Percentiles rank a stretch among this genome's conserved stretches.
phyloP scores from a whole-genome alignment of 2,113 vertebrate genomes.

The Atrichornis clamosus region DNA sequence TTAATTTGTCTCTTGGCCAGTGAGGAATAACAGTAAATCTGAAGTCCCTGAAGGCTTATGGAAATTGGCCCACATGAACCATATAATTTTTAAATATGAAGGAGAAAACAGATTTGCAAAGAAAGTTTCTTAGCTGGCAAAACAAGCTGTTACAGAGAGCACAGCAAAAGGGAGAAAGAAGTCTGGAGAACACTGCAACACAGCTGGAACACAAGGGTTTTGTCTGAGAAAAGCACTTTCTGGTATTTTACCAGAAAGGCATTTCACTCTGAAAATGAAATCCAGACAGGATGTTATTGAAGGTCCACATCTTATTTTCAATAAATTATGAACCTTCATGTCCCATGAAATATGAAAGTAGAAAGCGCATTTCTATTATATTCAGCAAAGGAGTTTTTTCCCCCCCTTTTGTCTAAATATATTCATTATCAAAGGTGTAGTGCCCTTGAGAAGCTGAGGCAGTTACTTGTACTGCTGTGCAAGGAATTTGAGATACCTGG shows the following conservation, averaged over 20 bases:
- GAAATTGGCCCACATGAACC: neutral
- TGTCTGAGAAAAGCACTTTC: conserved; percentile 4
- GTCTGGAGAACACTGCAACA: neutral
- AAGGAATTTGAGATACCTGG: conserved; percentile 54
- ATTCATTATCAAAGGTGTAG: conserved; percentile 64
- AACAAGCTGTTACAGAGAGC: neutral
- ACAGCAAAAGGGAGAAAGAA: neutral
- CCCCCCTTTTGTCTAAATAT: conserved; percentile 35
- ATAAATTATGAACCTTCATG: conserved; percentile 60
- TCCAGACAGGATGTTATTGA: conserved; percentile 20
- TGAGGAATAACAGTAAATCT: conserved; percentile 31
- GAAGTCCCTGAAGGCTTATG: neutral
- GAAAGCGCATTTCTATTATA: conserved; percentile 40
- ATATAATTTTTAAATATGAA: conserved; percentile 10
- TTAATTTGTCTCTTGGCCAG: neutral
- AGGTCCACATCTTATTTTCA: conserved; percentile 54
- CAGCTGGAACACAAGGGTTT: neutral
- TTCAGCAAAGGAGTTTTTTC: neutral
- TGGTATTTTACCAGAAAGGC: conserved; percentile 17
- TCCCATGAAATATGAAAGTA: conserved; percentile 50
- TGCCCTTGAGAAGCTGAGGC: conserved; percentile 63
- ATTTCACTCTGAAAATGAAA: conserved; percentile 36
- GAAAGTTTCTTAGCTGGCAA: neutral
- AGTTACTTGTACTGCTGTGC: conserved; percentile 43
- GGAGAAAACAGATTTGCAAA: neutral